phyloP scores from a whole-genome alignment of 2,113 vertebrate genomes.

The Brachionichthys hirsutus region DNA sequence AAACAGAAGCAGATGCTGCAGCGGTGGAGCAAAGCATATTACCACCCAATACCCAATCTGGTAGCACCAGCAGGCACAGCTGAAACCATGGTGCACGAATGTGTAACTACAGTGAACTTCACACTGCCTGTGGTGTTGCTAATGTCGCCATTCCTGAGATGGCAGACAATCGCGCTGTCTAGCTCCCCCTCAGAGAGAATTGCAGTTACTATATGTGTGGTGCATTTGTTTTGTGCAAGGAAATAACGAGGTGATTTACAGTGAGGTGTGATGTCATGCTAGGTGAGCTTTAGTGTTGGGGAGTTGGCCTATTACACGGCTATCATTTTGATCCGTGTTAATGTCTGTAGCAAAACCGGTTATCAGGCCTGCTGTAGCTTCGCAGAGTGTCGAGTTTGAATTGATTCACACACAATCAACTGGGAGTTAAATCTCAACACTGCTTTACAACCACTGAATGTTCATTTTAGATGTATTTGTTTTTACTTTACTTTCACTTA shows the following conservation, averaged over 20 bases:
- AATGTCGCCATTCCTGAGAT: background rate
- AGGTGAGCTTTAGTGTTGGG: background rate
- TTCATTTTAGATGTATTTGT: background rate
- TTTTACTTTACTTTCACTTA: no score
- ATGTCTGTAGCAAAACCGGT: no score
- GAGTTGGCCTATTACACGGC: background rate
- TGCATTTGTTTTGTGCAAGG: background rate
- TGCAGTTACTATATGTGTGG: constrained; percentile 3
- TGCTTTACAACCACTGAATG: background rate
- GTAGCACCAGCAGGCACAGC: no score
- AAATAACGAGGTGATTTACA: background rate
- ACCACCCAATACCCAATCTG: background rate
- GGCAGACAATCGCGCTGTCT: background rate
- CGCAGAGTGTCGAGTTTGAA: no score
- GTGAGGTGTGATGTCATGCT: background rate
- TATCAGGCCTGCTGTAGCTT: no score
- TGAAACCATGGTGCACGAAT: no score
- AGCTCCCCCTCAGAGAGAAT: background rate
- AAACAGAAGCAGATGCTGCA: constrained; percentile 28
- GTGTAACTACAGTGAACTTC: no score
- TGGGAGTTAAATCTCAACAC: no score
- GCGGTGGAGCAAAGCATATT: constrained; percentile 20
- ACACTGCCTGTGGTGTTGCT: background rate
- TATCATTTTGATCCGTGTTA: background rate
- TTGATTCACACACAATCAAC: no score